A percentile compares a stretch with the other conserved stretches of the same genome.
Evolutionary conservation across 2,888 invertebrate genomes (phyloP).

Genomic region (Eupithecia insigniata): DNA sequence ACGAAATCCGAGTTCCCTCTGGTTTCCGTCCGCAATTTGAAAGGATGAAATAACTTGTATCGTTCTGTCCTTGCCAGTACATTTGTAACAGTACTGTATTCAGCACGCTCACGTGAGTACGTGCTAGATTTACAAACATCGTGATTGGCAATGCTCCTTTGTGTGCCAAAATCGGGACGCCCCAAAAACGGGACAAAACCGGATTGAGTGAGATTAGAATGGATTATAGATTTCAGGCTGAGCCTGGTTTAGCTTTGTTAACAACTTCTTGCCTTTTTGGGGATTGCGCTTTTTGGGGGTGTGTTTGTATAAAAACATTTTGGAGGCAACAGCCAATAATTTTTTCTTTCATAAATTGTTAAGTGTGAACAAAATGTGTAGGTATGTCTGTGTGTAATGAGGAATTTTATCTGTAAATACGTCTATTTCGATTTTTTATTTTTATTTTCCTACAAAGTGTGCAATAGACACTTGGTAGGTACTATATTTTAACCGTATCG

Average conservation of each 20-base stretch:
- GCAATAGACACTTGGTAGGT: too few relatives aligned
- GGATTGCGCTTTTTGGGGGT: not conserved
- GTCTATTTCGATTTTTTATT: too few relatives aligned
- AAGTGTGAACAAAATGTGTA: not conserved
- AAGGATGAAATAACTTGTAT: conserved; percentile 21
- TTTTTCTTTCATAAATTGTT: not conserved
- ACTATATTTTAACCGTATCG: too few relatives aligned
- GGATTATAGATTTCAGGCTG: conserved; percentile 34
- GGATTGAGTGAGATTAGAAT: conserved; percentile 38
- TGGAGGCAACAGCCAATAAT: not conserved
- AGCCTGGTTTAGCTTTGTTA: conserved; percentile 28
- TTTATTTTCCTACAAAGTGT: too few relatives aligned
- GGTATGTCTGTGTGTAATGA: not conserved
- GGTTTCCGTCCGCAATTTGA: not conserved
- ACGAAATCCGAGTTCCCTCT: not conserved
- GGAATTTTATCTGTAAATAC: not conserved
- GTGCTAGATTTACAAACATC: conserved; percentile 51
- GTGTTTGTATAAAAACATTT: not conserved
- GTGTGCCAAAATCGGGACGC: conserved; percentile 38
- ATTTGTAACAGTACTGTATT: conserved; percentile 35
- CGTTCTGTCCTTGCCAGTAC: conserved; percentile 24
- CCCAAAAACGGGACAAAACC: conserved; percentile 34
- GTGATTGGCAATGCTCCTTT: conserved; percentile 47
- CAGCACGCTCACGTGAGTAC: conserved; percentile 44
- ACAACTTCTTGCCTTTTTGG: conserved; percentile 25